Evolutionary conservation across 2,797 vertebrate species (phyloP).

Genomic region (Morelia viridis): DNA sequence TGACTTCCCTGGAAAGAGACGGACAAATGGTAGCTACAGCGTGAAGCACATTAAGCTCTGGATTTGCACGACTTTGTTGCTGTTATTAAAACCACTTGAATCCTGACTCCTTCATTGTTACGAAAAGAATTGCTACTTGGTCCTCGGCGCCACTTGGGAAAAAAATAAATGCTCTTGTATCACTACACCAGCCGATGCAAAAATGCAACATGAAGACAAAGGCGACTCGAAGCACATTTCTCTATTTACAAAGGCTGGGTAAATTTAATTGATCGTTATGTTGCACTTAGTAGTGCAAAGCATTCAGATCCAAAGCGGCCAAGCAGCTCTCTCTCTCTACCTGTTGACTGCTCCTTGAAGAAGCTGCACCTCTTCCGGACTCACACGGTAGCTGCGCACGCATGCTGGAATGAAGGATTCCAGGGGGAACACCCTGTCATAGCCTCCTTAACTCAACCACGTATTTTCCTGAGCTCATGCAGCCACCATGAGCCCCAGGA

Average conservation of each 20-base stretch:
- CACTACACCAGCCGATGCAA: too few species aligned
- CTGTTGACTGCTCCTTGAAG: neutral
- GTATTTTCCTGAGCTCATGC: too few species aligned
- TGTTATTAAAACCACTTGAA: neutral
- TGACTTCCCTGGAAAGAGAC: neutral
- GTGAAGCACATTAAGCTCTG: neutral
- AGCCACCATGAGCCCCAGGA: too few species aligned
- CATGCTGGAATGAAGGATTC: too few species aligned
- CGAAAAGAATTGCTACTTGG: too few species aligned
- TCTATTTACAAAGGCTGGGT: neutral
- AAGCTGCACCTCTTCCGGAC: neutral
- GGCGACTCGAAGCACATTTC: neutral
- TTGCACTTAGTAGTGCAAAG: neutral
- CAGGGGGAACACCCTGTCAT: too few species aligned
- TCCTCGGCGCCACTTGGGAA: neutral
- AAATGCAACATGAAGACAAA: neutral
- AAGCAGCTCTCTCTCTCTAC: neutral
- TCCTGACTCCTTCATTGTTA: neutral
- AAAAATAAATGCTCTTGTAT: neutral
- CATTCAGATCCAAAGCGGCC: neutral
- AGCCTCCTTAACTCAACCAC: too few species aligned
- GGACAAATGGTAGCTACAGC: neutral
- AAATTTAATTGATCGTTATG: neutral
- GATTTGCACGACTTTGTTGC: neutral
- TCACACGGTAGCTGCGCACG: neutral